Base-by-base conservation (phyloP, 2,113 vertebrate genomes). In the Semicossyphus pulcher region DNA sequence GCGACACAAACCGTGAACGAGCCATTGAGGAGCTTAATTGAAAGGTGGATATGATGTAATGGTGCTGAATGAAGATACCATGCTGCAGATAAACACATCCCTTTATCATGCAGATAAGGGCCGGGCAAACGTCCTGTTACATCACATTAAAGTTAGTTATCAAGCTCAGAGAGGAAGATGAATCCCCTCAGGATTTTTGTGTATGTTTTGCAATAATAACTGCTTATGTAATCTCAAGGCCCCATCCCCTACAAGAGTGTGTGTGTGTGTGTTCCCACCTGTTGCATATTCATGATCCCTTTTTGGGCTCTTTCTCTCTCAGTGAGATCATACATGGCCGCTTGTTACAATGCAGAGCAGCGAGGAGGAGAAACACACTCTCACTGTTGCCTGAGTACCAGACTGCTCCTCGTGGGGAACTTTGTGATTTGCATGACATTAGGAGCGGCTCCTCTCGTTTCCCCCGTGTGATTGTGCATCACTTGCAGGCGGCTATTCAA, bases 231-330 rank as follows among this genome's bases (percentile, higher is more conserved):
- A 86, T 59, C 37, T 7, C 62, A 26, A 20, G 63, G 20, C 20
- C 26, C 56, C 48, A 0, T 64, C 34, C 4, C 7, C 36, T 36
- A 10, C 11, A 2, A 10, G 34, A 23, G 37, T 65, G 32, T 71
- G 45, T 34, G 52, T 42, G 23, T 18, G 54, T 57, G 34, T 34
- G 48, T 52, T 41, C 28, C 54, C 71, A 57, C 52, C 76, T 80
- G 48, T 53, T 93, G 86, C 89, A 92, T 93, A 92, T 92, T 93
- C 90, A 93, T 88, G 76, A 4, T 12, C 26, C 37, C 42, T 47
- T 26, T 36, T 54, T 48, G 45, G 34, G 12, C 51, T 73, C 49
- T 23, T 81, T 70, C 63, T 86, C 86, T 87, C 80, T 61, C 74
- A 34, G 58, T 48, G 45, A 72, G 71, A 57, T 72, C 80, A 80